Evolutionary conservation across 2,113 vertebrate genomes (phyloP).

Genomic region (Lepisosteus oculatus): DNA sequence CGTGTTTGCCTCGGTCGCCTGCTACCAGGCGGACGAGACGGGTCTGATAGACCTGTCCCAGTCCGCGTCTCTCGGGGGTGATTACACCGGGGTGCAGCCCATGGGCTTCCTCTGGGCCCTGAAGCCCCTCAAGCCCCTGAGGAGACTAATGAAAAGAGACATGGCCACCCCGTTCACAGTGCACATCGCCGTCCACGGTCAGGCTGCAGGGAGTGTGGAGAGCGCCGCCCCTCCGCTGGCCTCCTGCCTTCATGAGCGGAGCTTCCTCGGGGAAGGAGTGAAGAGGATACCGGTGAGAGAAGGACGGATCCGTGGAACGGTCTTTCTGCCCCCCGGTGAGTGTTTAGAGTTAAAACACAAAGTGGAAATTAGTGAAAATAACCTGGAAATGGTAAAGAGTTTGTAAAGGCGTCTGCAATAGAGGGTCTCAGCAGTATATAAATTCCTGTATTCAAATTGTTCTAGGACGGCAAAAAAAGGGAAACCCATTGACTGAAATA

Average conservation of each 20-base stretch:
- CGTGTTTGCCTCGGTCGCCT: conserved; percentile 50
- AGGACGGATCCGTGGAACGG: conserved; percentile 57
- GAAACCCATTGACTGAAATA: no score
- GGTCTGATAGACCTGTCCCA: conserved; percentile 56
- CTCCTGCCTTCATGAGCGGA: conserved; percentile 45
- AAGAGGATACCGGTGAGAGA: conserved; percentile 55
- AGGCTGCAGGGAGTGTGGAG: conserved; percentile 15
- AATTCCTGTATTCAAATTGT: no score
- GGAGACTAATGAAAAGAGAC: conserved; percentile 55
- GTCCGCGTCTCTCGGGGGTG: conserved; percentile 59
- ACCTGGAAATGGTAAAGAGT: no score
- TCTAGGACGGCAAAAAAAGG: no score
- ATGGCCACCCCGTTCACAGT: conserved; percentile 55
- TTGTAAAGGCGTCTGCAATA: neutral
- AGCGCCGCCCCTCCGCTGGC: conserved; percentile 37
- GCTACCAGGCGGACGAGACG: conserved; percentile 40
- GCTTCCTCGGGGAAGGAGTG: conserved; percentile 60
- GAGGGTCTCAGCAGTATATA: neutral
- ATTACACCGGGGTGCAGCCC: conserved; percentile 60
- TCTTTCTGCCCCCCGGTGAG: conserved; percentile 71
- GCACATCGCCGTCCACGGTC: conserved; percentile 55
- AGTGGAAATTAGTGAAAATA: no score
- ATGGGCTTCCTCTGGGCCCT: conserved; percentile 69
- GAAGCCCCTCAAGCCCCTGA: conserved; percentile 38
- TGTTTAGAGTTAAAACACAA: neutral